A percentile compares a stretch with the other conserved stretches of the same genome.
Conservation (phyloP, 2,888 invertebrate genomes). For the Pemphredon lugubris region DNA sequence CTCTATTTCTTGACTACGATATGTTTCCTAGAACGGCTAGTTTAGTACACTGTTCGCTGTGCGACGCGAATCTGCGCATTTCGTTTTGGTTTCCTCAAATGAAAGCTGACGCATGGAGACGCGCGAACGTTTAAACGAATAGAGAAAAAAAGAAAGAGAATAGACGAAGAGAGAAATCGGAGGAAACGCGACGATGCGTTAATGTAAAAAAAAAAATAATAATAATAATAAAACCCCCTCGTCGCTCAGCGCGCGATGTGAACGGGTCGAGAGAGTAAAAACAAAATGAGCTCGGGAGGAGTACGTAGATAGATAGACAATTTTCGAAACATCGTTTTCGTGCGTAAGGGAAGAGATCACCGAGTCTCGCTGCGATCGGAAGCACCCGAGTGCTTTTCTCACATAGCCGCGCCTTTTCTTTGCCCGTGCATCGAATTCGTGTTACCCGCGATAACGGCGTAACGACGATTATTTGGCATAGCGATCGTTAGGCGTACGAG, state of each 20-base stretch:
- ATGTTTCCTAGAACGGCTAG: conserved; percentile 65
- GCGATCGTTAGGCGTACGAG: conserved; percentile 5
- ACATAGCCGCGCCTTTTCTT: no score
- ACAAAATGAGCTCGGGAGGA: conserved; percentile 33
- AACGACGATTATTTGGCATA: background rate
- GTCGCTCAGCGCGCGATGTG: conserved; percentile 48
- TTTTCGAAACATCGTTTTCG: conserved; percentile 62
- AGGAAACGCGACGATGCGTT: background rate
- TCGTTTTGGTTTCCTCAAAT: conserved; percentile 54
- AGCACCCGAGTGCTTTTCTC: conserved; percentile 24
- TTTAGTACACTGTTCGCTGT: conserved; percentile 53
- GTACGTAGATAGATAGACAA: conserved; percentile 76
- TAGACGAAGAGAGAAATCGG: background rate
- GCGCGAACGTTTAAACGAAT: background rate
- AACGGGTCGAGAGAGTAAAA: conserved; percentile 28
- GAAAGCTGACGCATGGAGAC: conserved; percentile 26
- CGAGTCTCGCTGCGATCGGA: conserved; percentile 39
- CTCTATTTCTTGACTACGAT: conserved; percentile 51
- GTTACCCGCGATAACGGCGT: no score
- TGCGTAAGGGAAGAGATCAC: conserved; percentile 28
- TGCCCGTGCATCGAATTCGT: background rate
- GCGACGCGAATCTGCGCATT: conserved; percentile 39
- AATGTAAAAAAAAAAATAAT: background rate
- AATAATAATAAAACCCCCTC: no score
- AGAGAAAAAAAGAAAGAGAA: background rate